These are phyloP conservation scores for Clamator glandarius DNA, from an alignment of 2,797 vertebrate genomes.

Conservation along the genomic window DNA sequence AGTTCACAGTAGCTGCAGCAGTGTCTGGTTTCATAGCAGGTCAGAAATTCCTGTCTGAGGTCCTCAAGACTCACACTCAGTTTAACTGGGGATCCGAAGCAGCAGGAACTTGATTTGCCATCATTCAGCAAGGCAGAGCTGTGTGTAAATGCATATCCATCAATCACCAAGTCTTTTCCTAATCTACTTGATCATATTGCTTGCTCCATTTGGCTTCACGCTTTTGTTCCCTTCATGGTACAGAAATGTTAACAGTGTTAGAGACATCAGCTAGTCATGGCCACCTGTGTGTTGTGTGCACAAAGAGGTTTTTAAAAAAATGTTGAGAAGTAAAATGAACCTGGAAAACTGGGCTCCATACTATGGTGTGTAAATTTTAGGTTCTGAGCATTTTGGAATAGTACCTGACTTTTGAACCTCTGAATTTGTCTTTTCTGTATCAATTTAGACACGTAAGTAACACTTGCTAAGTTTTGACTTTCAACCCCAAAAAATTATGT, in stretches of 20 bases:
- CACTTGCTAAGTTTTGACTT: neutral
- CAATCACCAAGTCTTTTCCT: slow-evolving; percentile 15
- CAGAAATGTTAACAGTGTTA: neutral
- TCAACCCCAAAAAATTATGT: accelerated
- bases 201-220: neutral
- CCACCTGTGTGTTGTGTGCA: neutral
- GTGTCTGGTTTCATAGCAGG: slow-evolving; percentile 24
- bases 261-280: neutral
- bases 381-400: neutral
- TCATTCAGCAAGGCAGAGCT: slow-evolving; percentile 12
- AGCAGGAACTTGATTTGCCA: neutral
- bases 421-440: neutral
- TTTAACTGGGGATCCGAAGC: slow-evolving; percentile 1
- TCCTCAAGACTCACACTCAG: neutral
- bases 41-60: slow-evolving; percentile 5
- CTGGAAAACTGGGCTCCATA: neutral
- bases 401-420: neutral
- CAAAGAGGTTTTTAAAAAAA: neutral
- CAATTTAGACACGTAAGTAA: neutral
- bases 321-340: neutral
- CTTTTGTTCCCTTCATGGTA: neutral
- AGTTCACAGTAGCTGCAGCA: neutral
- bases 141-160: neutral
- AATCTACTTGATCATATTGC: slow-evolving; percentile 11
- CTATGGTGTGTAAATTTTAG: neutral